Evolutionary conservation across 2,797 vertebrate species (phyloP), one percentile per base, ranked within the genome.

Genomic region (Leptoclinus maculatus): DNA sequence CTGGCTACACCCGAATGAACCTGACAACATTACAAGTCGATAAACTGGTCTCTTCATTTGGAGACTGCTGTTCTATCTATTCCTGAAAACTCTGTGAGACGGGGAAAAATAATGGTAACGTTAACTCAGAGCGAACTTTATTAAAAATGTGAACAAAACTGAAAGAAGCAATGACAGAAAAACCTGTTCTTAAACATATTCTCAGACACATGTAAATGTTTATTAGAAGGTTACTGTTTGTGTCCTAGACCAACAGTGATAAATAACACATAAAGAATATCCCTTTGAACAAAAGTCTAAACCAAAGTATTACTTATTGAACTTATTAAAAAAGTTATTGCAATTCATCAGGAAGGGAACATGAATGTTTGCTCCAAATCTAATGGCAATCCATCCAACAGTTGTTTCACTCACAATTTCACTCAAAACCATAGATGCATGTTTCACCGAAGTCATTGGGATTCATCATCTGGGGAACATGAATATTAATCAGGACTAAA

Each of bases 1-100:
- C 39, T 54, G 83, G 93, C 88, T 76, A 83, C 56, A 85, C 27
- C 2, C 21, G 58, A 53, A 86, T 74, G 13, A 79, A 60, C 32
- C 39, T 71, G 77, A 84, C 72, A 82, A 58, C 60, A 67, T 63
- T 29, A 69, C 58, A 69, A 73, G 69, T 43, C 34, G 70, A 76
- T 60, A 68, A 63, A 79, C 69, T 71, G 13, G 13, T 57, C 72
- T 54, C 14, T 13, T 70, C 14, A 45, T 63, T 49, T 34, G 36
- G 10, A 62, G 39, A 17, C 62, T 36, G 43, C 36, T 45, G 34
- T 3, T 60, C n/a, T 47, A 21, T 39, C 27, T 41, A 16, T 36
- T 43, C 16, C 13, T 17, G 5, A 43, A 51, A 69, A 51, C n/a
- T 2, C 29, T 59, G 25, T 13, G 45, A 73, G 49, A 34, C 10